Percentiles rank a stretch among this genome's conserved stretches.
Conservation (phyloP, 2,888 invertebrate species). For the Beris morrisii region DNA sequence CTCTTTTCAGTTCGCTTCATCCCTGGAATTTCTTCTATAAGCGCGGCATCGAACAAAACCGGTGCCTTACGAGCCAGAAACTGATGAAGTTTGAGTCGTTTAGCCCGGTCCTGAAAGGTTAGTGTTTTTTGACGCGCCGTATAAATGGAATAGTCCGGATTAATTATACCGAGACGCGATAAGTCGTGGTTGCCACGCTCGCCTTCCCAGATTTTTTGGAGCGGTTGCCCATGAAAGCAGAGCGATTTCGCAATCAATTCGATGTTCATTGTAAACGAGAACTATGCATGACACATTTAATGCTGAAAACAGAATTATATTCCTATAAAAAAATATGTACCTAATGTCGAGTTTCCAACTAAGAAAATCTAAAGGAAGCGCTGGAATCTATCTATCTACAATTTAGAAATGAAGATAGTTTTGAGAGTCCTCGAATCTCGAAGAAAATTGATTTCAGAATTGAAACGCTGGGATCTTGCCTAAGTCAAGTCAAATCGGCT, state of each 20-base stretch:
- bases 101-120: conserved; percentile 81
- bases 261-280: conserved; percentile 44
- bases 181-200: conserved; percentile 80
- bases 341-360: too few species aligned
- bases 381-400: too few species aligned
- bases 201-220: conserved; percentile 85
- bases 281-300: too few species aligned
- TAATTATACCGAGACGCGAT: conserved; percentile 62
- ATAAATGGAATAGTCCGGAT: conserved; percentile 74
- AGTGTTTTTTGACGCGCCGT: conserved; percentile 78
- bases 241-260: conserved; percentile 67
- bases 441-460: too few species aligned
- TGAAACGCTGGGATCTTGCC: too few species aligned
- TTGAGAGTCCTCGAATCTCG: too few species aligned
- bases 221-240: conserved; percentile 84
- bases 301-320: too few species aligned
- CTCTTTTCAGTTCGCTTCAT: conserved; percentile 41
- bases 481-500: too few species aligned
- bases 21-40: conserved; percentile 57
- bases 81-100: conserved; percentile 80
- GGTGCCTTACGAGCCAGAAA: conserved; percentile 85
- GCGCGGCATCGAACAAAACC: conserved; percentile 67
- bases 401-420: too few species aligned
- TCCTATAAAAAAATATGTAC: too few species aligned
- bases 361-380: too few species aligned